phyloP scores from a whole-genome alignment of 2,888 invertebrate species.

The Ischnus inquisitorius region DNA sequence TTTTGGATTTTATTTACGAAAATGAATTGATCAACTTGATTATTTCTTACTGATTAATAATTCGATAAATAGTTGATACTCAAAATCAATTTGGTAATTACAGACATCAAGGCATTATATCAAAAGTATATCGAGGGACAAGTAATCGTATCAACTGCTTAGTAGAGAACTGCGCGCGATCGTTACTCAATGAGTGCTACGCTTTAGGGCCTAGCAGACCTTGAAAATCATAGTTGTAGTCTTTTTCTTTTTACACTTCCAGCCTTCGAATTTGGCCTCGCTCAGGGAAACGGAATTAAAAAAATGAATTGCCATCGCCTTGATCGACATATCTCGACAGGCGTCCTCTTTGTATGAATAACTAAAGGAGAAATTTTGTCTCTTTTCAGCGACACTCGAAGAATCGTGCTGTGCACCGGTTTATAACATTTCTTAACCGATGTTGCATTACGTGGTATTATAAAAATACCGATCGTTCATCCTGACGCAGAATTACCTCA shows the following conservation, averaged over 20 bases:
- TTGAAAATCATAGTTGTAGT: background rate
- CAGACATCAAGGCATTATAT: too few species aligned
- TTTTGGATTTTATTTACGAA: too few species aligned
- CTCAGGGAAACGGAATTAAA: background rate
- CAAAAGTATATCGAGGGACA: too few species aligned
- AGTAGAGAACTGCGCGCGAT: too few species aligned
- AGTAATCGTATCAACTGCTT: too few species aligned
- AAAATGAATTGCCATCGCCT: background rate
- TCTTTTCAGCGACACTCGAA: background rate
- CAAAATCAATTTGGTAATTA: too few species aligned
- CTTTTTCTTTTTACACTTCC: background rate
- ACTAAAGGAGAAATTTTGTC: background rate
- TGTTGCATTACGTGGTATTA: constrained; percentile 27
- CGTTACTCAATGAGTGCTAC: too few species aligned
- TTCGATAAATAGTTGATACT: too few species aligned
- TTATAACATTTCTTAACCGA: background rate
- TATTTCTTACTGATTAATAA: too few species aligned
- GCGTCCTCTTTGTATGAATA: background rate
- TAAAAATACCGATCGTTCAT: constrained; percentile 44
- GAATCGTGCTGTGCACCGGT: background rate
- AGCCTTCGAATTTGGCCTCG: background rate
- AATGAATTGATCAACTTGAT: too few species aligned
- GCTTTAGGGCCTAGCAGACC: background rate
- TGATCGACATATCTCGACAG: background rate
- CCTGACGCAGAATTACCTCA: constrained; percentile 11